Evolutionary conservation across 2,797 vertebrate genomes (phyloP).

Genomic region (Neosilurus mollespiculum): DNA sequence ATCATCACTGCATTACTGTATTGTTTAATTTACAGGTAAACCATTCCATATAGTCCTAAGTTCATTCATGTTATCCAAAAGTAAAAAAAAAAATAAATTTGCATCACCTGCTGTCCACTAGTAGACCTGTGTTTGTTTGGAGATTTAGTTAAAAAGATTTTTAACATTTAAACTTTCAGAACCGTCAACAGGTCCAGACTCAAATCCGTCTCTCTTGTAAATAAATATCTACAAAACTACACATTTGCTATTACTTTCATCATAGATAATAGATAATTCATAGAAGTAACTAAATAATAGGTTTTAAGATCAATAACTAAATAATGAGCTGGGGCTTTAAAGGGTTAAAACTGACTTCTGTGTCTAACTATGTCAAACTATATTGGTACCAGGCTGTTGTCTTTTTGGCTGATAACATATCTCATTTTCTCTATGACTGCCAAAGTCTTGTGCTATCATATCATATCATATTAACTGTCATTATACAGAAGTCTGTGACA

Average conservation of each 20-base stretch:
- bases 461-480: conserved; percentile 18
- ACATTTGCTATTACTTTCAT: not conserved
- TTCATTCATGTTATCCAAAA: too few relatives aligned
- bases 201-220: not conserved
- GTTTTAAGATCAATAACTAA: not conserved
- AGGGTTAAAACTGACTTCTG: conserved; percentile 1
- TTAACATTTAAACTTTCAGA: not conserved
- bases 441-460: conserved; percentile 54
- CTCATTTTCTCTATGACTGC: conserved; percentile 23
- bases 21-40: too few relatives aligned
- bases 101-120: not conserved
- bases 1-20: too few relatives aligned
- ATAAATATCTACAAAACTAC: not conserved
- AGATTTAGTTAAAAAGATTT: not conserved
- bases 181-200: not conserved
- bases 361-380: conserved; percentile 10
- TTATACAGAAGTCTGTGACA: not conserved
- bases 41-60: too few relatives aligned
- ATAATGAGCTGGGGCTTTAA: not conserved
- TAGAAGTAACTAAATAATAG: not conserved
- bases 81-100: too few relatives aligned
- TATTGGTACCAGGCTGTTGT: conserved; percentile 15
- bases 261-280: conserved; percentile 13
- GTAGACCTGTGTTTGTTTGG: not conserved
- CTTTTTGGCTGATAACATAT: conserved; percentile 9